Conservation (phyloP, 2,888 invertebrate species). For the Agriopis leucophaearia region DNA sequence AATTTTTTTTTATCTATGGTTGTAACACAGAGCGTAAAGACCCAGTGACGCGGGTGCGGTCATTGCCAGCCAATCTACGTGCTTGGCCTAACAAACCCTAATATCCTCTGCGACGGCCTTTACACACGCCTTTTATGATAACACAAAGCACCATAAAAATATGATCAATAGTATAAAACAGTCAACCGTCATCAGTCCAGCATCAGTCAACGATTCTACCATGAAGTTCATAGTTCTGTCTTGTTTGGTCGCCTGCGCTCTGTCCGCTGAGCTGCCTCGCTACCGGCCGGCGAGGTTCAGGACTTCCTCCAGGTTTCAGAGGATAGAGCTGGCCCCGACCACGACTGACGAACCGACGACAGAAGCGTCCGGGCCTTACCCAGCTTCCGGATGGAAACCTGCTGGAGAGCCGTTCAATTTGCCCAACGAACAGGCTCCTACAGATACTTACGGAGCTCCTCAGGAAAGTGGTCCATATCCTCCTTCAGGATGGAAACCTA, state of each 20-base stretch:
- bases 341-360: constrained; percentile 75
- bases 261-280: constrained; percentile 77
- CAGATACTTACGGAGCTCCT: constrained; percentile 62
- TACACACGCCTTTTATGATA: constrained; percentile 67
- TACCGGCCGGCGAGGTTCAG: constrained; percentile 79
- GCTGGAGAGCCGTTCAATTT: constrained; percentile 70
- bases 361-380: constrained; percentile 69
- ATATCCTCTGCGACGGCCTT: constrained; percentile 65
- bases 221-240: constrained; percentile 73
- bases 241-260: constrained; percentile 61
- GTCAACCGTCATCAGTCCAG: constrained; percentile 45
- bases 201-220: constrained; percentile 61
- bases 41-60: constrained; percentile 57
- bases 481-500: constrained; percentile 79
- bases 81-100: constrained; percentile 54
- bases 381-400: constrained; percentile 77
- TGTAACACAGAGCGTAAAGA: constrained; percentile 3
- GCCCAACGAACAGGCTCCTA: constrained; percentile 61
- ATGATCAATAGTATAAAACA: constrained; percentile 65
- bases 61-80: constrained; percentile 72
- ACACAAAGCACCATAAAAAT: constrained; percentile 74
- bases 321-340: constrained; percentile 77
- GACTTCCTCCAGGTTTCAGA: constrained; percentile 69
- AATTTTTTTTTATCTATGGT: no score
- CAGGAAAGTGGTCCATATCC: constrained; percentile 66